Percentiles rank a stretch among this genome's conserved stretches.
phyloP scores from a whole-genome alignment of 23 tunicate species.

The Oikopleura dioica region DNA sequence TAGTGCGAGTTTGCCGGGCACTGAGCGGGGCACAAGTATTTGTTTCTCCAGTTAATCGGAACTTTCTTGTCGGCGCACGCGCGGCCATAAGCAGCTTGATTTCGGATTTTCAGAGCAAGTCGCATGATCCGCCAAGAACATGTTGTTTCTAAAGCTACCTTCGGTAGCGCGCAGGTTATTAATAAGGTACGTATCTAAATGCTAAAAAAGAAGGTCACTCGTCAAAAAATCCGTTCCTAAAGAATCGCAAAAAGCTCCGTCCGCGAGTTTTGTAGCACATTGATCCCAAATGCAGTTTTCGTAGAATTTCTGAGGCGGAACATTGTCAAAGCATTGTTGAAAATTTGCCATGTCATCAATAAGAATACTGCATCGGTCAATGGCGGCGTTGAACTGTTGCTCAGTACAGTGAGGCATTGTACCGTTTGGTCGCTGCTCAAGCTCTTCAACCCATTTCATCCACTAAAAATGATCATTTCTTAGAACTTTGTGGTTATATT shows the following conservation, averaged over 20 bases:
- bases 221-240: no score
- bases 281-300: conserved; percentile 12
- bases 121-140: no score
- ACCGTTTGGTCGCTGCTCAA: not conserved
- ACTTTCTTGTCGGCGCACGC: not conserved
- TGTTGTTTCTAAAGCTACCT: no score
- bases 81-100: not conserved
- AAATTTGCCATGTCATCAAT: no score
- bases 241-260: not conserved
- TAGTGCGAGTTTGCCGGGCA: conserved; percentile 1
- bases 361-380: not conserved
- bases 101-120: no score
- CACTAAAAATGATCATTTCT: no score
- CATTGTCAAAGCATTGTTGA: no score
- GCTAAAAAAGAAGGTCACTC: no score
- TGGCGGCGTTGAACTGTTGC: conserved; percentile 7
- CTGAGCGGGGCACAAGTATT: not conserved
- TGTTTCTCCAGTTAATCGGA: not conserved
- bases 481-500: no score
- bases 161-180: no score
- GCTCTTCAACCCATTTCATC: not conserved
- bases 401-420: not conserved
- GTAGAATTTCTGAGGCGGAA: not conserved
- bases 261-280: not conserved
- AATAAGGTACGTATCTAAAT: no score